Evolutionary conservation across 2,888 invertebrate species (phyloP).

Genomic region (Drosophila mimetica): DNA sequence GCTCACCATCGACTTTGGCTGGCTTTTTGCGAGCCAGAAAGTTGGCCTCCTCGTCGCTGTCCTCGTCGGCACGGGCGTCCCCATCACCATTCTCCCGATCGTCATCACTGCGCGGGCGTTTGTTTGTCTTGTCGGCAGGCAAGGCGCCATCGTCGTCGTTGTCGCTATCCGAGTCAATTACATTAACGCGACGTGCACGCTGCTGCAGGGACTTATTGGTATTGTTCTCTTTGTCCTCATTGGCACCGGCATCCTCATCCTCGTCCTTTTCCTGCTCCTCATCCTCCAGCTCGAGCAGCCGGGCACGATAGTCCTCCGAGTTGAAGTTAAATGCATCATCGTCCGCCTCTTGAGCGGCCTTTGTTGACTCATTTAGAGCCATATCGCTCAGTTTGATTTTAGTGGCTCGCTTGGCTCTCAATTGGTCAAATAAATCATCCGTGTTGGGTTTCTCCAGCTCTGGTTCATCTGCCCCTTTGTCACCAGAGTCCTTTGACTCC

Average conservation of each 20-base stretch:
- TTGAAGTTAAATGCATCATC: constrained; percentile 82
- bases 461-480: constrained; percentile 21
- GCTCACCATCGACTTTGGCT: constrained; percentile 57
- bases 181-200: constrained; percentile 81
- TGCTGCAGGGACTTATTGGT: constrained; percentile 70
- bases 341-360: constrained; percentile 41
- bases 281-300: constrained; percentile 80
- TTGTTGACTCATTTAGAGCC: constrained; percentile 63
- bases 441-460: constrained; percentile 52
- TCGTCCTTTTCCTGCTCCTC: constrained; percentile 40
- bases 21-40: constrained; percentile 81
- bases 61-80: constrained; percentile 43
- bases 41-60: constrained; percentile 75
- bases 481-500: constrained; percentile 1
- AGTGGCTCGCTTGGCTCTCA: constrained; percentile 75
- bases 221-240: constrained; percentile 53
- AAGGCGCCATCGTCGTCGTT: constrained; percentile 55
- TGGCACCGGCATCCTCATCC: constrained; percentile 28
- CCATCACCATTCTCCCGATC: constrained; percentile 52
- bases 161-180: constrained; percentile 84
- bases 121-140: constrained; percentile 71
- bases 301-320: constrained; percentile 83
- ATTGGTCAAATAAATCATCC: constrained; percentile 75
- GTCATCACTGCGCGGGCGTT: constrained; percentile 73
- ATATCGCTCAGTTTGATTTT: constrained; percentile 74